Evolutionary conservation across 2,113 vertebrate genomes (phyloP).

Genomic region (Okapia johnstoni): DNA sequence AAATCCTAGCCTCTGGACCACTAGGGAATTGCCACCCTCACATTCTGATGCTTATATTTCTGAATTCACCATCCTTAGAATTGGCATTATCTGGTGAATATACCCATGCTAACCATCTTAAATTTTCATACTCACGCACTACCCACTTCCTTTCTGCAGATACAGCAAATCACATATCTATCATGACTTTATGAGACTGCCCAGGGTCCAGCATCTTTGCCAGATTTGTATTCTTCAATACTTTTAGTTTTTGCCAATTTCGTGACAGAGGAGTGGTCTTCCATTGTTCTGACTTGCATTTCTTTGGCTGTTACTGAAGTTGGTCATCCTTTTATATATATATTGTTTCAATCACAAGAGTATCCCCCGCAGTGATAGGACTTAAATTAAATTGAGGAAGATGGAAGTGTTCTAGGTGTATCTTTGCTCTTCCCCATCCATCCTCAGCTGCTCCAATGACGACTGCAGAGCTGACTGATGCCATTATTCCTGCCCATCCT

Average conservation of each 20-base stretch:
- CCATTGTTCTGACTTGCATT: not conserved
- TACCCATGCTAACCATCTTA: not conserved
- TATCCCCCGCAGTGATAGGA: not conserved
- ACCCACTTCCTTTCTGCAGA: not conserved
- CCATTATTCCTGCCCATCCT: rapidly evolving
- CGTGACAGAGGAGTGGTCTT: not conserved
- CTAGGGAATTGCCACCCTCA: not conserved
- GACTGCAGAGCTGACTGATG: not conserved
- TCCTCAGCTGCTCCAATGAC: not conserved
- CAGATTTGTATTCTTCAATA: not conserved
- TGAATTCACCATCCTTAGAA: not conserved
- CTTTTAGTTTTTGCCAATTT: not conserved
- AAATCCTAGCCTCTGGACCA: not conserved
- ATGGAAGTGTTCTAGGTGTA: not conserved
- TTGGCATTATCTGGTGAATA: not conserved
- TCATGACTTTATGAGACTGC: not conserved
- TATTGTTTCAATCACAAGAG: not conserved
- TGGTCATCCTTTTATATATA: not conserved
- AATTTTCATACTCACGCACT: not conserved
- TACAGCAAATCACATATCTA: rapidly evolving
- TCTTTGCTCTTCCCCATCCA: not conserved
- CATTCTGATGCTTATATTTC: not conserved
- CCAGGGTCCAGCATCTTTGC: not conserved
- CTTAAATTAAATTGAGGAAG: not conserved
- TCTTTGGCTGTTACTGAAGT: not conserved